Evolutionary conservation across 2,888 invertebrate genomes (phyloP), one percentile per base, ranked within the genome.

Genomic region (Physocephala rufipes): DNA sequence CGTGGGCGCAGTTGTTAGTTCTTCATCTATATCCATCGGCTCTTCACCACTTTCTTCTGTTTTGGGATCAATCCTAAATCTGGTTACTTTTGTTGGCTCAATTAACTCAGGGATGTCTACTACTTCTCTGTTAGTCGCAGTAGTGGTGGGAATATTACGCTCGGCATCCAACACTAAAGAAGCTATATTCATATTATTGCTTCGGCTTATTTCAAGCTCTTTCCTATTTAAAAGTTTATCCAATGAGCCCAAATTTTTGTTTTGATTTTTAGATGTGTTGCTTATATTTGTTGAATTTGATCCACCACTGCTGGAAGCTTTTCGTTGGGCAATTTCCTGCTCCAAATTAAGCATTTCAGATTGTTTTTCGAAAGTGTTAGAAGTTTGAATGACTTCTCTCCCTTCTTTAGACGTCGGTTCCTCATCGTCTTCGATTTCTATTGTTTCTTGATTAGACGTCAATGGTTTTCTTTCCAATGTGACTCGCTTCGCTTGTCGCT

Each of bases 191-290:
- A 4, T 36, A 43, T 47, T 78, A 66, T 78, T 77, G 71, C 79
- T 77, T 7, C 73, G 75, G 45, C 76, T 82, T 1, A 82, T 71
- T 58, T 87, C 84, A 73, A 87, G 87, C 78, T 88, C 89, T 64
- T 87, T 86, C 78, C 87, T 88, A 74, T 87, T 89, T 59, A 91
- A 87, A 59, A 90, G 81, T 76, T 88, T 88, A 76, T 91, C 90
- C 64, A 91, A 79, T 2, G 89, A 86, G 72, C 87, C 84, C 76
- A 87, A 77, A 85, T 86, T 82, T 80, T 88, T 81, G 84, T 82
- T 82, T 81, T 86, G 81, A 77, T 85, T 73, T 75, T 74, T 82
- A 69, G 63, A 73, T 15, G 74, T 71, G 53, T 76, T 78, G 45
- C 76, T 78, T 5, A 75, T 74, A 15, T 64, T 64, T 59, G 68